These are phyloP conservation scores for Camponotus fellah DNA, from an alignment of 2,888 invertebrate species.

Conservation along the genomic window DNA sequence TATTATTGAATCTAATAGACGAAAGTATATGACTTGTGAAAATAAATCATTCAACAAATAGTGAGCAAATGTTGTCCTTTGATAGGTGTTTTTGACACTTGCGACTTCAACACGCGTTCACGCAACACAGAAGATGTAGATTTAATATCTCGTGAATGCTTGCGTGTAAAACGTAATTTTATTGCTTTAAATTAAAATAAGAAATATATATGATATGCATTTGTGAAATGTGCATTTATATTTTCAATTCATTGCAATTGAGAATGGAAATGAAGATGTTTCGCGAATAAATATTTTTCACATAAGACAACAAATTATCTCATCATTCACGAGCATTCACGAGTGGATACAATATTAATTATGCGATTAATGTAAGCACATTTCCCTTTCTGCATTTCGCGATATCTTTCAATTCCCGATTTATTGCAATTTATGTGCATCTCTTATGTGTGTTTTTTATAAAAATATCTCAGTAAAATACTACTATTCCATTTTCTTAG, in stretches of 20 bases:
- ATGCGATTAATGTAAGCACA: not conserved
- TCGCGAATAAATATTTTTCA: not conserved
- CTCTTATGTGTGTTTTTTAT: not conserved
- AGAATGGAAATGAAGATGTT: not conserved
- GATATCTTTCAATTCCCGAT: not conserved
- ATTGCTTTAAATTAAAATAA: conserved; percentile 4
- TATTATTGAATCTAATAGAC: conserved; percentile 6
- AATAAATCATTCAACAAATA: not conserved
- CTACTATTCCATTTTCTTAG: conserved; percentile 12
- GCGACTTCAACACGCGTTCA: not conserved
- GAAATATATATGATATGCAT: not conserved
- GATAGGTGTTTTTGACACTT: not conserved
- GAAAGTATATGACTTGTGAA: conserved; percentile 4
- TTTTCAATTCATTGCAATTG: not conserved
- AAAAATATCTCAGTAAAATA: conserved; percentile 28
- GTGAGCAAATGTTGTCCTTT: conserved; percentile 17
- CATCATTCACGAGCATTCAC: not conserved
- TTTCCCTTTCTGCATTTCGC: not conserved
- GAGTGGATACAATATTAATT: not conserved
- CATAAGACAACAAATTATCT: not conserved
- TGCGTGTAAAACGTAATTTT: not conserved
- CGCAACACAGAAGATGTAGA: conserved; percentile 16
- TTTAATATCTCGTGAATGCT: not conserved
- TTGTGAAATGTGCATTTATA: not conserved
- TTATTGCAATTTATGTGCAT: conserved; percentile 7